Base-by-base conservation (phyloP, 2,113 vertebrate species). In the Lichenostomus cassidix region DNA sequence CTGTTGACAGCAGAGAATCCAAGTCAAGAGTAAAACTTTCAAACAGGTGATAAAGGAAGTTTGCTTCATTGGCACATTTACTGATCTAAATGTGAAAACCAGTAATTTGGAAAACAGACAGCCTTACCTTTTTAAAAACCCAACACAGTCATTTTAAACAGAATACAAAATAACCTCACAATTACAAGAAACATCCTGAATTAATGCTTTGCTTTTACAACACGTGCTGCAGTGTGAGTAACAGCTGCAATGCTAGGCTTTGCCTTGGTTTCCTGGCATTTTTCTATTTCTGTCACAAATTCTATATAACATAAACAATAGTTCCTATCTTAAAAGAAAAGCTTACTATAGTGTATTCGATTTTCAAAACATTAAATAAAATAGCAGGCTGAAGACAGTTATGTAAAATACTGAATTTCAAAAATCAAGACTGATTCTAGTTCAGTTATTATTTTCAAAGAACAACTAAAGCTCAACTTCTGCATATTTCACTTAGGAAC, bases 241-340 rank as follows among this genome's bases (percentile, higher is more conserved):
- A 83, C 62, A 83, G 60, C 63, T 87, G n/a, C 56, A 90, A 90
- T 39, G 47, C 25, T 33, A 92, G 12, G 52, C 58, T 87, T 79
- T 49, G 53, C n/a, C 59, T 75, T 20, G 0, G 53, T 63, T 96
- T 94, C 92, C 94, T 89, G 87, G 35, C 28, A 91, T 93, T 92
- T 94, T 94, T 80, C 79, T 94, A 69, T 88, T 95, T 93, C 78
- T 91, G 82, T 87, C 71, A 83, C 37, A 75, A 91, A 94, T 87
- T 90, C 60, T 94, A 83, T 56, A 69, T 33, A 83, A 80, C 20
- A 78, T 70, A 87, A 94, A 96, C 82, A 91, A 91, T 49, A 92
- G 49, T 15, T 84, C 50, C 77, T 79, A 91, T 41, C 65, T 75
- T 39, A 63, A 86, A 90, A 91, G 23, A 76, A 87, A 93, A 92